phyloP scores from a whole-genome alignment of 2,113 vertebrate species.

The Lasiurus cinereus region DNA sequence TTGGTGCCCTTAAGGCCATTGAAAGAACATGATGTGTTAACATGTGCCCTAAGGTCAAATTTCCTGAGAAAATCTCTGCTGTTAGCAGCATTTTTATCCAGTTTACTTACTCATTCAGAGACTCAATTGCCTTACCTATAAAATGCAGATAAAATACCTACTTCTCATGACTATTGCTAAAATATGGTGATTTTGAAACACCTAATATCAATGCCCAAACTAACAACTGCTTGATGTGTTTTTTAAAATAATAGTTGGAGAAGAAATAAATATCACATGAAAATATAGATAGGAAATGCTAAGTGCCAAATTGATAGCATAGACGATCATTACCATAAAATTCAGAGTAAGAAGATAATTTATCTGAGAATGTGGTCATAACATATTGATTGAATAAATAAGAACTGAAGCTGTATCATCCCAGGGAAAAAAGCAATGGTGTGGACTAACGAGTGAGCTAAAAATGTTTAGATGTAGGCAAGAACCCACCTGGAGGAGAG shows the following conservation, averaged over 20 bases:
- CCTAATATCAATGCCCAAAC: neutral
- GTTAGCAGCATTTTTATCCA: neutral
- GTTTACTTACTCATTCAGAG: constrained; percentile 1
- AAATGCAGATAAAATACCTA: constrained; percentile 43
- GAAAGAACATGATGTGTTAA: neutral
- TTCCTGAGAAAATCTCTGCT: neutral
- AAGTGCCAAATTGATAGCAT: neutral
- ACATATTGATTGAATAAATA: constrained; percentile 26
- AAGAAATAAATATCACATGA: constrained; percentile 24
- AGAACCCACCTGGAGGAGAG: neutral
- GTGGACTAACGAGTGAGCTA: neutral
- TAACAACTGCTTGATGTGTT: neutral
- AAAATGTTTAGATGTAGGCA: neutral
- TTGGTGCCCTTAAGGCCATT: neutral
- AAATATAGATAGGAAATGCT: constrained; percentile 61
- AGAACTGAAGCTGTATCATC: neutral
- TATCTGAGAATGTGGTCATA: constrained; percentile 9
- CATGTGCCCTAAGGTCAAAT: neutral
- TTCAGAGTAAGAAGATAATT: constrained; percentile 42
- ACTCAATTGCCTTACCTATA: neutral
- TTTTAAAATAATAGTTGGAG: neutral
- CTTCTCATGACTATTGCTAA: constrained; percentile 33
- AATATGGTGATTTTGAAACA: constrained; percentile 2
- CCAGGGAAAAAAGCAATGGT: neutral
- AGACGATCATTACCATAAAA: neutral